Base-by-base conservation (phyloP, 2,797 vertebrate genomes). In the Onychomys arenicola region DNA sequence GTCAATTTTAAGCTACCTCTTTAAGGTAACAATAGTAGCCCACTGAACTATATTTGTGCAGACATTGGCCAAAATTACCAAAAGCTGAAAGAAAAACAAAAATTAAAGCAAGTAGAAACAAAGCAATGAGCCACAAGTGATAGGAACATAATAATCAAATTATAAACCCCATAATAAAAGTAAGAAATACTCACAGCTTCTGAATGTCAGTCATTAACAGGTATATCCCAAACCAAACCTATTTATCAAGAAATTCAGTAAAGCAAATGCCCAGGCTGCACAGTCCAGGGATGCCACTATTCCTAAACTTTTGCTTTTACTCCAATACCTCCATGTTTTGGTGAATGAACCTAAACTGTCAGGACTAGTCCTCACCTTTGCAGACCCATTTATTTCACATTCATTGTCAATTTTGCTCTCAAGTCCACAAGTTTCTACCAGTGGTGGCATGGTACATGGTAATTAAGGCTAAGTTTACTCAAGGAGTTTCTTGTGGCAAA, bases 81-180 rank as follows among this genome's bases (percentile, higher is more conserved):
- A 29, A 84, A 88, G 10, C 19, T 59, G 6, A 25, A 29, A 96
- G 37, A 69, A 86, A 95, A 90, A 85, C 69, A 75, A 76, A 87
- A 88, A 85, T 93, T 37, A 90, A 93, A 80, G 25, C 73, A 91
- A 91, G 3, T 67, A 40, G 34, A 43, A 49, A 94, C 87, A 43
- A 3, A 23, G 5, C 27, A 93, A 55, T 55, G 32, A 86, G 10
- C 77, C 6, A 12, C 73, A 32, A 89, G 37, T 34, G n/a, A 32
- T 76, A 27, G 57, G 69, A 37, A 77, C 29, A 69, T 87, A 23
- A 34, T 90, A 89, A 90, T 96, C 6, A 86, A 67, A 57, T 88
- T 90, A 85, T 10, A 81, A 93, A 88, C 0, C 7, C 77, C 49
- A n/a, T 25, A 75, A 14, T 82, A 77, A 90, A 57, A 37, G 49